Conservation (phyloP, 2,888 invertebrate species). For the Cephus nigrinus region DNA sequence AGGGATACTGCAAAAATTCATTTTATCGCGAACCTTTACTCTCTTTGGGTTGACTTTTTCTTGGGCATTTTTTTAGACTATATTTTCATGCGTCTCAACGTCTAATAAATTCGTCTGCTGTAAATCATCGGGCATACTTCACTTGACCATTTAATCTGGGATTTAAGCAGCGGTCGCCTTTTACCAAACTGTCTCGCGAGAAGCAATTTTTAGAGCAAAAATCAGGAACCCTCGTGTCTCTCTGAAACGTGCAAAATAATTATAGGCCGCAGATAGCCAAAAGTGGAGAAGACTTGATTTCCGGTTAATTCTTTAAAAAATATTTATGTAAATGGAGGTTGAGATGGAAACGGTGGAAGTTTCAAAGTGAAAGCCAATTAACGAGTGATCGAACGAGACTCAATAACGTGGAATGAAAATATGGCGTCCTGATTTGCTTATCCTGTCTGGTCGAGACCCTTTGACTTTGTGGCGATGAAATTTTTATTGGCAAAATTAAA, state of each 20-base stretch:
- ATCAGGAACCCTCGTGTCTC: too few relatives aligned
- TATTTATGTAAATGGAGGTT: not conserved
- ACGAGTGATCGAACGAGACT: not conserved
- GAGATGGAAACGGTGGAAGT: not conserved
- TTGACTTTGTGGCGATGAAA: not conserved
- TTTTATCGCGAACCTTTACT: not conserved
- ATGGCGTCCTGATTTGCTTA: not conserved
- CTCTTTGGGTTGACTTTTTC: not conserved
- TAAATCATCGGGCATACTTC: not conserved
- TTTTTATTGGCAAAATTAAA: not conserved
- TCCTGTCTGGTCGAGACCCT: not conserved
- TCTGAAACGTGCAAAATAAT: too few relatives aligned
- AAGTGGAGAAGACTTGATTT: too few relatives aligned
- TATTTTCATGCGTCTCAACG: not conserved
- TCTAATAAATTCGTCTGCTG: not conserved
- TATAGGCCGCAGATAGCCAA: too few relatives aligned
- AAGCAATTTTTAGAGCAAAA: too few relatives aligned
- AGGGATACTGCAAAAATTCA: constrained; percentile 1
- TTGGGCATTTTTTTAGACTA: not conserved
- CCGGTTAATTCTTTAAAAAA: not conserved
- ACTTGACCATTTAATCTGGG: not conserved
- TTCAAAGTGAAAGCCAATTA: not conserved
- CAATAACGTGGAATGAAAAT: not conserved
- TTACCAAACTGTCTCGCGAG: too few relatives aligned
- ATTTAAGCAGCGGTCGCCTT: too few relatives aligned